Conservation (phyloP, 1,140 invertebrate genomes). For the Coptotermes formosanus region DNA sequence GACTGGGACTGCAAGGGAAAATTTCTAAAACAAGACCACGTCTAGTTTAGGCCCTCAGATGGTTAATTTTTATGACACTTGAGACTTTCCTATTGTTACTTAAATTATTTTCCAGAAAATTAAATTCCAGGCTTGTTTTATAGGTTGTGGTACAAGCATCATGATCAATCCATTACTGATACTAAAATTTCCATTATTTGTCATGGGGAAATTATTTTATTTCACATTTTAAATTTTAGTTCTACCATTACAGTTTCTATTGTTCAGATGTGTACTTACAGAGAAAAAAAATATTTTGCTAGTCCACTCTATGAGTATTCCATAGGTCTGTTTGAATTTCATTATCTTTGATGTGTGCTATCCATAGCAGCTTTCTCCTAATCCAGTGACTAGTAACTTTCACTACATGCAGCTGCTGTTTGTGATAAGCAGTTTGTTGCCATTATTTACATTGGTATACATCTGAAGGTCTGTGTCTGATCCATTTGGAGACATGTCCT, state of each 20-base stretch:
- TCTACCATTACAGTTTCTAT: background rate
- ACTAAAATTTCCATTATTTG: background rate
- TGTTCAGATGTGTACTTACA: background rate
- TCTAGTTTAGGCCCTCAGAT: too few relatives aligned
- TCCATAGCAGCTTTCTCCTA: background rate
- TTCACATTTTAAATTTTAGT: background rate
- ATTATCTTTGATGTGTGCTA: background rate
- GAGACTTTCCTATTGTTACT: background rate
- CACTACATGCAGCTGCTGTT: background rate
- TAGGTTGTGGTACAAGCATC: background rate
- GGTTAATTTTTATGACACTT: too few relatives aligned
- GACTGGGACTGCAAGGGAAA: too few relatives aligned
- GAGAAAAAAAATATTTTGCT: background rate
- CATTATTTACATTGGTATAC: background rate
- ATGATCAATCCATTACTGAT: background rate
- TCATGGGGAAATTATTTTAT: background rate
- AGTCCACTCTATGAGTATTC: background rate
- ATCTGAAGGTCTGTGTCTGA: background rate
- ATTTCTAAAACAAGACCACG: too few relatives aligned
- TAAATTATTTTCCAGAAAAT: background rate
- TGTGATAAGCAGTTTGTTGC: background rate
- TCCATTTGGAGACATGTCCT: background rate
- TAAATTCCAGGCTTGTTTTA: background rate
- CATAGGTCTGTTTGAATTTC: background rate
- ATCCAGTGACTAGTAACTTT: background rate